phyloP scores from a whole-genome alignment of 2,888 invertebrate genomes.

The Torymus auratus region DNA sequence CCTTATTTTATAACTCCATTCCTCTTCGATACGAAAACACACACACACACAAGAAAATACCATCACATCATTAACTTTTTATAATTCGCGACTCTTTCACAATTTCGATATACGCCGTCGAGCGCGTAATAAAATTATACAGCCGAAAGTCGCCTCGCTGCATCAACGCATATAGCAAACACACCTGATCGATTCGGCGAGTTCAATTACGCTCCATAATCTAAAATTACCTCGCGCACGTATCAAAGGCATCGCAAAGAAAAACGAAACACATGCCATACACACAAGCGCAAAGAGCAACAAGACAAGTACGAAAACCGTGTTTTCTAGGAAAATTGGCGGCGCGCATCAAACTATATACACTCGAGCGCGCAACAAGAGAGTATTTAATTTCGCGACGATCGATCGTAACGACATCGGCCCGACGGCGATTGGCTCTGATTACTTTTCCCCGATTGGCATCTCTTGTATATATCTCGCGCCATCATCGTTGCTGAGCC shows the following conservation, averaged over 20 bases:
- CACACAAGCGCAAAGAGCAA: background rate
- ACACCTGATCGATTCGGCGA: too few relatives aligned
- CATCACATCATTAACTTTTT: too few relatives aligned
- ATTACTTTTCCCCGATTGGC: conserved; percentile 54
- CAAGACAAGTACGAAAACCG: background rate
- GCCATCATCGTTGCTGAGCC: conserved; percentile 18
- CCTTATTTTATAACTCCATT: too few relatives aligned
- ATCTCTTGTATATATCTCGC: background rate
- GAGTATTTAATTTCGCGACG: conserved; percentile 51
- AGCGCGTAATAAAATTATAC: too few relatives aligned
- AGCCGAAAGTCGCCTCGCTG: too few relatives aligned
- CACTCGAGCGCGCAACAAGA: background rate
- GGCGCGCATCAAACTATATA: background rate
- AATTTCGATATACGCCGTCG: too few relatives aligned
- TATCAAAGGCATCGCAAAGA: background rate
- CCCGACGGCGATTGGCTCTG: conserved; percentile 52
- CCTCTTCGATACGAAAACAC: too few relatives aligned
- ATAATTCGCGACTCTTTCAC: too few relatives aligned
- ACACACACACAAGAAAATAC: too few relatives aligned
- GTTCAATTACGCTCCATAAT: too few relatives aligned
- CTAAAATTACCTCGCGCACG: too few relatives aligned
- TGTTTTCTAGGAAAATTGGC: conserved; percentile 39
- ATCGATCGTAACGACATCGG: conserved; percentile 46
- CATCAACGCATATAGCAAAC: too few relatives aligned
- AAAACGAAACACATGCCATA: background rate